These are phyloP conservation scores for Astyanax mexicanus DNA, from an alignment of 2,797 vertebrate genomes.

Conservation along the genomic window DNA sequence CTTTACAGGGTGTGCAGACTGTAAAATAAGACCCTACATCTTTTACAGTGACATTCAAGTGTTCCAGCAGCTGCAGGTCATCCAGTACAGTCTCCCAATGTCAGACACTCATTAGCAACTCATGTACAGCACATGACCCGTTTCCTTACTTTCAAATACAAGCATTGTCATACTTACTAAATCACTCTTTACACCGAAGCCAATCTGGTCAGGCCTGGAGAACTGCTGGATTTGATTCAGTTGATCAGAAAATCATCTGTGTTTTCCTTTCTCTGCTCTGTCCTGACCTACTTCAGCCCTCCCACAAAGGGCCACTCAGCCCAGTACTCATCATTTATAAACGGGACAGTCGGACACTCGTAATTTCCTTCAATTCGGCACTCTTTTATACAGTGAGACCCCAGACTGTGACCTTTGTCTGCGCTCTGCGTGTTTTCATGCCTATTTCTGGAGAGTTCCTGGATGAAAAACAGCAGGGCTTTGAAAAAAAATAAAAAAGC, in stretches of 20 bases:
- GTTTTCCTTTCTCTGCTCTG: slow-evolving; percentile 2
- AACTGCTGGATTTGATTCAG: slow-evolving; percentile 6
- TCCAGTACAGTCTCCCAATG: not conserved
- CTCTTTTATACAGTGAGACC: slow-evolving; percentile 32
- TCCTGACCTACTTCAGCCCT: slow-evolving; percentile 32
- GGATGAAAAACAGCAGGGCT: not conserved
- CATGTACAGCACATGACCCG: not conserved
- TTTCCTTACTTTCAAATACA: slow-evolving; percentile 17
- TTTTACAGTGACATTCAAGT: too few relatives aligned
- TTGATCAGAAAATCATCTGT: not conserved
- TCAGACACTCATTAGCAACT: not conserved
- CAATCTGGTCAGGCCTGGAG: not conserved
- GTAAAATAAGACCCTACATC: too few relatives aligned
- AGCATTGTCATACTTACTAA: slow-evolving; percentile 44
- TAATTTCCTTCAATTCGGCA: slow-evolving; percentile 25
- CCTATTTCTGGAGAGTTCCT: slow-evolving; percentile 9
- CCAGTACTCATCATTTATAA: slow-evolving; percentile 22
- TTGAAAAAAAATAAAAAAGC: not conserved
- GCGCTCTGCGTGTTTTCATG: not conserved
- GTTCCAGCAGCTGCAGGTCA: not conserved
- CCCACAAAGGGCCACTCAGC: slow-evolving; percentile 45
- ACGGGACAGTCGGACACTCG: slow-evolving; percentile 3
- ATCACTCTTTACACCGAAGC: slow-evolving; percentile 21
- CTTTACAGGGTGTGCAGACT: too few relatives aligned
- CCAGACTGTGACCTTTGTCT: slow-evolving; percentile 32